Evolutionary conservation across 1,140 invertebrate species (phyloP).

Genomic region (Daktulosphaira vitifoliae): DNA sequence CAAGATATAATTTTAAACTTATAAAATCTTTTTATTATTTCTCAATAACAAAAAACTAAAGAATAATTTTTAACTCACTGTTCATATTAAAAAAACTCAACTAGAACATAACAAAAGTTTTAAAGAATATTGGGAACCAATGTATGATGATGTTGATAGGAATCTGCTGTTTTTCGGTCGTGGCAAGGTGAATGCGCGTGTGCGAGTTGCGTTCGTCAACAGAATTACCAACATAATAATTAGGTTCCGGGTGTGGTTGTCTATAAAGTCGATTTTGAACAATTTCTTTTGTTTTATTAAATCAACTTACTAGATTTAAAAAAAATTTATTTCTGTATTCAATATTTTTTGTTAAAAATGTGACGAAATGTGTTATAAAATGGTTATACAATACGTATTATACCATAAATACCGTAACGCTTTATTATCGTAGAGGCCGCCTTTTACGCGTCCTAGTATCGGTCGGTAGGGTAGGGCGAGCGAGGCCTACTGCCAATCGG

Average conservation of each 20-base stretch:
- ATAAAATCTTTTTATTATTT: too few relatives aligned
- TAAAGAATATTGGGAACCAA: constrained; percentile 3
- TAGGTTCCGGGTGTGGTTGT: neutral
- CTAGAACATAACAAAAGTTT: neutral
- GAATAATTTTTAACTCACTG: too few relatives aligned
- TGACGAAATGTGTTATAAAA: too few relatives aligned
- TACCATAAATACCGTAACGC: constrained; percentile 21
- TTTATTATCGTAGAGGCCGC: constrained; percentile 29
- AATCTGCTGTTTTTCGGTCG: neutral
- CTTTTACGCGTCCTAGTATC: constrained; percentile 12
- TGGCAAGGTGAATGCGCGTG: neutral
- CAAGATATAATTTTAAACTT: too few relatives aligned
- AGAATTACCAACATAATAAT: neutral
- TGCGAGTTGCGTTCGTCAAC: neutral
- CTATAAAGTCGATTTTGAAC: too few relatives aligned
- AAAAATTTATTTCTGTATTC: too few relatives aligned
- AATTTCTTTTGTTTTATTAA: too few relatives aligned
- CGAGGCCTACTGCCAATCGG: constrained; percentile 31
- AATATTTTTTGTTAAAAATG: too few relatives aligned
- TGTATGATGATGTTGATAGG: neutral
- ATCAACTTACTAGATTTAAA: too few relatives aligned
- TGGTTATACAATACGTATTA: too few relatives aligned
- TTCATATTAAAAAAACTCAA: too few relatives aligned
- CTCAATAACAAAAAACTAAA: too few relatives aligned
- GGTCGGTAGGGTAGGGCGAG: constrained; percentile 32